Evolutionary conservation across 2,888 invertebrate species (phyloP).

Genomic region (Hetaerina titia): DNA sequence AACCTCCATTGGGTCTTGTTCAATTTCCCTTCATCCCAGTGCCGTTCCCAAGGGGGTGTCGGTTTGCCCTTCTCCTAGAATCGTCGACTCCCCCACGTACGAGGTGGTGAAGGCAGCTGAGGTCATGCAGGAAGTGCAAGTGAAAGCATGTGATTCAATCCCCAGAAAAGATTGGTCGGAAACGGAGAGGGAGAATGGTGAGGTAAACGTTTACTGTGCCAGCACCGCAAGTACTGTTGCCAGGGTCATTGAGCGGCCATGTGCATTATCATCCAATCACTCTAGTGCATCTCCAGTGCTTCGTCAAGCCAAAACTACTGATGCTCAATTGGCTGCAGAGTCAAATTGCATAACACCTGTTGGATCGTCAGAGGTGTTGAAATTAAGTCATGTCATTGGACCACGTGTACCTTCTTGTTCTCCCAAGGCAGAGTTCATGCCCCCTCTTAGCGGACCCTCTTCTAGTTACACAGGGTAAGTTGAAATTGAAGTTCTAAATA

Average conservation of each 20-base stretch:
- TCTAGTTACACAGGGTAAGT: constrained; percentile 76
- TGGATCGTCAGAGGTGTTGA: constrained; percentile 26
- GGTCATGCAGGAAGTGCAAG: constrained; percentile 34
- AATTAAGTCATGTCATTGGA: constrained; percentile 35
- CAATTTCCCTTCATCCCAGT: neutral
- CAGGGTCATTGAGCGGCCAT: constrained; percentile 39
- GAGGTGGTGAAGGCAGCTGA: constrained; percentile 17
- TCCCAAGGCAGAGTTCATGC: constrained; percentile 77
- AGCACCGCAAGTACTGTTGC: constrained; percentile 5
- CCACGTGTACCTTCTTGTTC: constrained; percentile 49
- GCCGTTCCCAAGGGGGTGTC: constrained; percentile 1
- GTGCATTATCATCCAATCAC: neutral
- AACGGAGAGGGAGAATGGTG: constrained; percentile 51
- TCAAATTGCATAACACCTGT: constrained; percentile 72
- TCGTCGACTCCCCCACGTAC: constrained; percentile 1
- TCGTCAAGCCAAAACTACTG: constrained; percentile 75
- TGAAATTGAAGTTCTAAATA: neutral
- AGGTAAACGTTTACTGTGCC: constrained; percentile 30
- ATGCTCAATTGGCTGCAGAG: constrained; percentile 70
- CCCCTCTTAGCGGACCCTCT: constrained; percentile 76
- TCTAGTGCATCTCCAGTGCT: constrained; percentile 28
- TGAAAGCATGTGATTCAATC: constrained; percentile 16
- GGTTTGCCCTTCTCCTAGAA: neutral
- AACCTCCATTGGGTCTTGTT: constrained; percentile 16
- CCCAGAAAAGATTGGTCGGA: constrained; percentile 45